Base-by-base conservation (phyloP, 1,140 invertebrate genomes). In the Tribolium madens region DNA sequence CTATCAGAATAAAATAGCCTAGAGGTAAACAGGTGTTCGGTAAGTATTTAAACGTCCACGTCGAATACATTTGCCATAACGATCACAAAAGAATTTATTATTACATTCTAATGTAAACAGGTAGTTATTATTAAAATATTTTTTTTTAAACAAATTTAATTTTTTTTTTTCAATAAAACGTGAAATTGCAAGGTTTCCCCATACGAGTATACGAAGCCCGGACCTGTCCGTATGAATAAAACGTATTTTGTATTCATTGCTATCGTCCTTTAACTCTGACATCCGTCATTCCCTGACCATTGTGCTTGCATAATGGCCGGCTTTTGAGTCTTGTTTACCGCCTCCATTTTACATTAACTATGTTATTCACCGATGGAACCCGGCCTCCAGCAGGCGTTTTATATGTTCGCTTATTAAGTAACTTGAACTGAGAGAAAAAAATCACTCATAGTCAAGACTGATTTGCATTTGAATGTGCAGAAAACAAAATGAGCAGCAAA, bases 201-300 rank as follows among this genome's bases (percentile, higher is more conserved):
- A 26, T 26, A n/a, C n/a, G n/a, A 21, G 26, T 10, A 64, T 26
- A 5, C 12, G 57, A 64, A 64, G 57, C 57, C 57, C 57, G 26
- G 57, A 64, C 57, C 57, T 64, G 57, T 64, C 57, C 57, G 57
- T 42, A 64, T 64, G 57, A 64, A 64, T 64, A 64, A 64, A 64
- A 64, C 57, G 57, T 64, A 64, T 64, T 64, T 64, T 64, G 57
- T 64, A 64, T 64, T 64, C 57, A 64, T 64, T 26, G 57, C 57
- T 64, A 64, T 64, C 57, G 26, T 64, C 57, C 57, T 64, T 64
- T 64, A 64, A 64, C 57, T 64, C 57, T 64, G 57, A 64, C 57
- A 64, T 64, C 57, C 57, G 57, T 64, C 57, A 64, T 64, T 64
- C 57, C 57, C 57, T 64, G 57, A 64, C 57, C 57, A 64, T 64